A percentile compares a stretch with the other conserved stretches of the same genome.
Evolutionary conservation across 2,888 invertebrate genomes (phyloP).

Genomic region (Andrena trimmerana): DNA sequence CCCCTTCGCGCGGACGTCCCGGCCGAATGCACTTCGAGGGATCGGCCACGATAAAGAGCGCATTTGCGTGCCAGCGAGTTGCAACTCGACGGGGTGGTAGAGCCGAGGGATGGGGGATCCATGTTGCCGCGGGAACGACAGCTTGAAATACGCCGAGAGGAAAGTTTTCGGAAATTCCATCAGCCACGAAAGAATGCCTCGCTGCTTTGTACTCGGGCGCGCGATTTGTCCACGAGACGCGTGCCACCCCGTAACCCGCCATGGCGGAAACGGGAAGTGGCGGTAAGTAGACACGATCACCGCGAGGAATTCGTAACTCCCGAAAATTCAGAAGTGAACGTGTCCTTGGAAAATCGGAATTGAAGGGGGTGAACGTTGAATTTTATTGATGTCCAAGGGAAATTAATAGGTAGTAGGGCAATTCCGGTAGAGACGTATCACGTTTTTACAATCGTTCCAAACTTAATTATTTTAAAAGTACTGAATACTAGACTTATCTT

Average conservation of each 20-base stretch:
- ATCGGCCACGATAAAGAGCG: slow-evolving; percentile 57
- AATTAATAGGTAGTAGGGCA: no score
- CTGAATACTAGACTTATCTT: no score
- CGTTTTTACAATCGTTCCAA: no score
- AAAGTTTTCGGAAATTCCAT: slow-evolving; percentile 4
- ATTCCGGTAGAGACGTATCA: no score
- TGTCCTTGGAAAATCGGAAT: neutral
- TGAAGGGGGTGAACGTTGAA: no score
- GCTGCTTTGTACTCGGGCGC: neutral
- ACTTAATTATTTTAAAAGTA: no score
- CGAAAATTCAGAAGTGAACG: neutral
- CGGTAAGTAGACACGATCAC: neutral
- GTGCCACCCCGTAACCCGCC: neutral
- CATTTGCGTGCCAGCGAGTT: slow-evolving; percentile 70
- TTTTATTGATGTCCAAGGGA: no score
- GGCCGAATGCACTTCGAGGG: slow-evolving; percentile 47
- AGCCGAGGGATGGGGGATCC: neutral
- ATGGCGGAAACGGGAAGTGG: neutral
- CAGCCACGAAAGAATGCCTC: neutral
- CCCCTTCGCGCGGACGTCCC: slow-evolving; percentile 40
- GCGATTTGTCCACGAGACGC: neutral
- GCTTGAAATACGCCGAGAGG: slow-evolving; percentile 4
- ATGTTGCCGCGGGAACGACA: neutral
- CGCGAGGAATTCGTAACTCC: neutral
- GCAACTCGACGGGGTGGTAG: slow-evolving; percentile 38